Evolutionary conservation across 2,113 vertebrate genomes (phyloP), one percentile per base, ranked within the genome.

Genomic region (Turnix velox): DNA sequence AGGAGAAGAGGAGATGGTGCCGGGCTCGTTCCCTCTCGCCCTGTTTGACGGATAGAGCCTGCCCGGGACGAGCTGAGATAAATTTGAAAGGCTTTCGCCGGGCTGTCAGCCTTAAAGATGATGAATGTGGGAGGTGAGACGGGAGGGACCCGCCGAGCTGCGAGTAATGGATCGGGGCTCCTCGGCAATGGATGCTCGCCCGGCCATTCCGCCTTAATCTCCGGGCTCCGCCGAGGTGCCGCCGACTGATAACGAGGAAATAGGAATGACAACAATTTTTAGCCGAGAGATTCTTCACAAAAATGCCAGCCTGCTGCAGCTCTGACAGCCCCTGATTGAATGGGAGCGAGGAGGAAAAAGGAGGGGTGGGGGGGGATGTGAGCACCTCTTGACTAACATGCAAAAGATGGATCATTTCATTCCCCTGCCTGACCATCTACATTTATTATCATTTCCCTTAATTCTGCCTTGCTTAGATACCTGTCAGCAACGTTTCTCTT

Each of bases 221-320:
- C 98, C 14, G 96, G 97, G 97, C 95, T 96, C 96, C 92, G 94
- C 95, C 90, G 97, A 98, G 97, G 96, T 95, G 97, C 97, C 96
- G 96, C 98, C 96, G 91, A 95, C 98, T 99, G 98, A 99, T 99
- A 99, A 99, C 98, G 98, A 98, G 99, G 98, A 99, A 99, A 99
- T 99, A 98, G 99, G 98, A 98, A 99, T 99, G 99, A 99, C 99
- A 99, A 98, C 99, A 99, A 98, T 99, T 99, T 99, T 99, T 99
- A 99, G 98, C 97, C 93, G 94, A 96, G 98, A 99, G 98, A 99
- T 99, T 99, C 98, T 98, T 99, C 99, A 99, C 98, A 97, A 98
- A 99, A 98, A 99, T 98, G 98, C 98, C 98, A 98, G 97, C 97
- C 96, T 95, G 98, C 98, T 96, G 97, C 96, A 98, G 97, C 98